A percentile compares a stretch with the other conserved stretches of the same genome.
Conservation (phyloP, 92 coral and sea anemone species). For the Phenganax subtilis region DNA sequence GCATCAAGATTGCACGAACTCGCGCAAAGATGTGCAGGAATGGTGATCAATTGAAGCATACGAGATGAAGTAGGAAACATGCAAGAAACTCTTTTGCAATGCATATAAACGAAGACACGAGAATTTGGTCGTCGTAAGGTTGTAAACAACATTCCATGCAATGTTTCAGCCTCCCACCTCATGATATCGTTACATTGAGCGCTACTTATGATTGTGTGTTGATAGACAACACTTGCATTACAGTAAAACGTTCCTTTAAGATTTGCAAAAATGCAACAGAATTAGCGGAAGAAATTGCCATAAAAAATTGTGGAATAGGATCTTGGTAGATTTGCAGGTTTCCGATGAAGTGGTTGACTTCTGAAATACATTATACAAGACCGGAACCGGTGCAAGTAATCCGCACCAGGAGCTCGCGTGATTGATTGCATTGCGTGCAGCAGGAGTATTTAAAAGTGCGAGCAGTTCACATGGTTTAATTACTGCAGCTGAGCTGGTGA, state of each 20-base stretch:
- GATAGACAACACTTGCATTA: not conserved
- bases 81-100: too few relatives aligned
- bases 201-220: not conserved
- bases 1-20: too few relatives aligned
- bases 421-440: slow-evolving; percentile 33
- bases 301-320: not conserved
- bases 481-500: slow-evolving; percentile 6
- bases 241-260: not conserved
- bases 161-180: slow-evolving; percentile 9
- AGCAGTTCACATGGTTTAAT: slow-evolving; percentile 12
- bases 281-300: not conserved
- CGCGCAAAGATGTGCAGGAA: too few relatives aligned
- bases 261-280: not conserved
- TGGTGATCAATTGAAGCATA: too few relatives aligned
- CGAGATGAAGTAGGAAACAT: too few relatives aligned
- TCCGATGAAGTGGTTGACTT: not conserved
- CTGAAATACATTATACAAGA: not conserved
- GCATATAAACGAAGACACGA: too few relatives aligned
- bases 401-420: slow-evolving; percentile 19
- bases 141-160: slow-evolving; percentile 24
- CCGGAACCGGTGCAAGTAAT: slow-evolving; percentile 20
- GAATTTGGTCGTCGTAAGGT: too few relatives aligned
- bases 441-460: slow-evolving; percentile 30
- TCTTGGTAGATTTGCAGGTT: not conserved
- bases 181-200: slow-evolving; percentile 17